Evolutionary conservation across 1,140 invertebrate species (phyloP).

Genomic region (Aphis gossypii): DNA sequence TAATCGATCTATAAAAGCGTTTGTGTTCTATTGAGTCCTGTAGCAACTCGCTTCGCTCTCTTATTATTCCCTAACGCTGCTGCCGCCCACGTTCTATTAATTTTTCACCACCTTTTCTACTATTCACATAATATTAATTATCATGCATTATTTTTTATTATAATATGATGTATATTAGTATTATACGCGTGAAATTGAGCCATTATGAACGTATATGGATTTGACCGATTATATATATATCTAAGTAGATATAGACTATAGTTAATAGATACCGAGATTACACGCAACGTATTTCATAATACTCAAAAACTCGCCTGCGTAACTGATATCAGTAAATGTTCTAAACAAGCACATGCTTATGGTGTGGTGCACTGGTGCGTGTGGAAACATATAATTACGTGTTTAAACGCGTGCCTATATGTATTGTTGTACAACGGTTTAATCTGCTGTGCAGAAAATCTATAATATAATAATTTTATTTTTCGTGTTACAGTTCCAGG

Average conservation of each 20-base stretch:
- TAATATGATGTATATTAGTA: no score
- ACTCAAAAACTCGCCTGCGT: neutral
- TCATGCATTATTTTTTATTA: neutral
- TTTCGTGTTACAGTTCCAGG: neutral
- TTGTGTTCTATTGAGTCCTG: no score
- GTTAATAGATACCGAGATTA: neutral
- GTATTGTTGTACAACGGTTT: no score
- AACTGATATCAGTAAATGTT: neutral
- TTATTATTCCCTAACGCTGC: no score
- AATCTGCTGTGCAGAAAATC: neutral
- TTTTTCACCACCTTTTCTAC: neutral
- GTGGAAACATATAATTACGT: neutral
- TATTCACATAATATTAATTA: no score
- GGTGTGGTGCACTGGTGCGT: neutral
- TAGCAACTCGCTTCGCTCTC: neutral
- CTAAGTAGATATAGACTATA: no score
- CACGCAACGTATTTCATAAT: neutral
- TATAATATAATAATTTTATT: neutral
- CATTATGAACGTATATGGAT: neutral
- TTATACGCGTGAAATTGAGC: no score
- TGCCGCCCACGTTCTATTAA: neutral
- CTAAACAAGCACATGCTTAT: neutral
- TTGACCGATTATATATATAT: neutral
- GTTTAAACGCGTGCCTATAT: neutral
- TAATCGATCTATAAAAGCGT: neutral